Conservation (phyloP, 1,140 invertebrate genomes). For the Archivesica marissinica region DNA sequence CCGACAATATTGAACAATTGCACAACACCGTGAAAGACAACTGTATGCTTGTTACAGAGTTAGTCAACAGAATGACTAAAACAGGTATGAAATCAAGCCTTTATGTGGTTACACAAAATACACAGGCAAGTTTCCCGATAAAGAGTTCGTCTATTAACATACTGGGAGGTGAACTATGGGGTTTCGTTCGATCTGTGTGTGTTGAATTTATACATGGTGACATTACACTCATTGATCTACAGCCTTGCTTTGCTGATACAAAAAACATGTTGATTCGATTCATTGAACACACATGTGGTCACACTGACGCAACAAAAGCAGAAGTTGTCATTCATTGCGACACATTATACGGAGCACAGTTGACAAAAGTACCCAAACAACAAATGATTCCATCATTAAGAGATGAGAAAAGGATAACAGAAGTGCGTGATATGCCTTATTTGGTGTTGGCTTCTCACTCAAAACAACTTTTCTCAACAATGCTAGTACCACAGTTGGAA, state of each 20-base stretch:
- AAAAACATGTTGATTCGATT: conserved; percentile 2
- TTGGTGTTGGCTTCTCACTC: background rate
- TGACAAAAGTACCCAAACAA: conserved; percentile 5
- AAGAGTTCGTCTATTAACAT: background rate
- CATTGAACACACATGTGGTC: background rate
- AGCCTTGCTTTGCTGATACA: conserved; percentile 8
- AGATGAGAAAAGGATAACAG: background rate
- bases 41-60: conserved; percentile 3
- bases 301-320: background rate
- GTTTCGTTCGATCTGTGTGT: conserved; percentile 28
- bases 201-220: conserved; percentile 20
- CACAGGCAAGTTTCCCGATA: conserved; percentile 2
- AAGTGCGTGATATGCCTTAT: background rate
- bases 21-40: background rate
- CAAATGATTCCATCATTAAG: conserved; percentile 3
- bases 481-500: background rate
- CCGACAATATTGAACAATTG: background rate
- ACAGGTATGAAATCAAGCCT: background rate
- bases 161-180: conserved; percentile 34
- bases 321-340: background rate
- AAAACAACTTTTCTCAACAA: background rate
- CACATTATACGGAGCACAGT: background rate
- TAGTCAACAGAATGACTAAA: background rate
- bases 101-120: conserved; percentile 31
- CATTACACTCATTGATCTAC: conserved; percentile 27